Evolutionary conservation across 2,113 vertebrate genomes (phyloP).

Genomic region (Danionella cerebrum): DNA sequence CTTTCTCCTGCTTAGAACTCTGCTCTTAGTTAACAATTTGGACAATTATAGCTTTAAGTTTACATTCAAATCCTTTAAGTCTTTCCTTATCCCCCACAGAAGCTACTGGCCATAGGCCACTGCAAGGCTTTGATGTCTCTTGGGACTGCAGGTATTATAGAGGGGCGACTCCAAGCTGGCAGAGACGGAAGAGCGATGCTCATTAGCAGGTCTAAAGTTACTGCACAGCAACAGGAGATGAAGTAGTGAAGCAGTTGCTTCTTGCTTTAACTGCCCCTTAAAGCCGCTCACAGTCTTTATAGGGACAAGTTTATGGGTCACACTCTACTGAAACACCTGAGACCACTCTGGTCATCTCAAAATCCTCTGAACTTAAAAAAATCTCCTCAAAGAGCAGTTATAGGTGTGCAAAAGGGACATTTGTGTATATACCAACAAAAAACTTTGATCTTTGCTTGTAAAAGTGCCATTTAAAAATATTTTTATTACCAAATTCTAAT

Average conservation of each 20-base stretch:
- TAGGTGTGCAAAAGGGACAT: neutral
- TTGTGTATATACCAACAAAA: too few species aligned
- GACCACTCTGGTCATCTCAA: neutral
- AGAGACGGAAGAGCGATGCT: slow-evolving; percentile 24
- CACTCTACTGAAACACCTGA: neutral
- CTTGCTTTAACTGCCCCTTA: slow-evolving; percentile 27
- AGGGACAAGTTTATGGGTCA: slow-evolving; percentile 8
- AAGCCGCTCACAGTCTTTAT: neutral
- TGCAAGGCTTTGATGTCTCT: slow-evolving; percentile 34
- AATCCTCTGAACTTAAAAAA: neutral
- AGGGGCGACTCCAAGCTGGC: slow-evolving; percentile 1
- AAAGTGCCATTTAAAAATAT: too few species aligned
- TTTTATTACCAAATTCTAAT: too few species aligned
- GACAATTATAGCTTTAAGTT: slow-evolving; percentile 3
- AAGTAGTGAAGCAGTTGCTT: slow-evolving; percentile 33
- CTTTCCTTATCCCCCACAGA: neutral
- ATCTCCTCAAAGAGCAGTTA: too few species aligned
- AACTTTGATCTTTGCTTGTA: too few species aligned
- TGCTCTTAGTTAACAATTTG: neutral
- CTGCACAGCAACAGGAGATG: slow-evolving; percentile 28
- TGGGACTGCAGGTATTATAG: slow-evolving; percentile 18
- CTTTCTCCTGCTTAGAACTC: neutral
- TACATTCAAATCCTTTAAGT: neutral
- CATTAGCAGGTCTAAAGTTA: slow-evolving; percentile 37
- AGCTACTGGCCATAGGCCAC: slow-evolving; percentile 16